Conservation (phyloP, 1,140 invertebrate genomes). For the Chrysoperla carnea region DNA sequence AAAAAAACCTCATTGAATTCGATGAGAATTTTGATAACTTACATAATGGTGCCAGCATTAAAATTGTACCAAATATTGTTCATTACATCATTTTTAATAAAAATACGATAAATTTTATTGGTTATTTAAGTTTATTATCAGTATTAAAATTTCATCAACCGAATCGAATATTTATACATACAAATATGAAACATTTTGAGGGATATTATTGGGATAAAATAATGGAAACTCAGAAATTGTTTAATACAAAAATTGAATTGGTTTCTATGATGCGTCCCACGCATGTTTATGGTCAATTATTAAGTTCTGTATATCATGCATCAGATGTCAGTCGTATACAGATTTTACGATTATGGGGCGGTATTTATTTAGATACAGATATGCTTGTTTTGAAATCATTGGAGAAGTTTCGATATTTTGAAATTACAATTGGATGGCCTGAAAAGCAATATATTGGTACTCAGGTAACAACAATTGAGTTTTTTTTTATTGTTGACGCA, state of each 20-base stretch:
- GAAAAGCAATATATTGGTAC: constrained; percentile 14
- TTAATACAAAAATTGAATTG: constrained; percentile 5
- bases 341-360: constrained; percentile 19
- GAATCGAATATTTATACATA: constrained; percentile 11
- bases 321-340: constrained; percentile 20
- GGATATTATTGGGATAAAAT: constrained; percentile 13
- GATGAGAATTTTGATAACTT: too few species aligned
- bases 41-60: constrained; percentile 2
- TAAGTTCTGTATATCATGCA: constrained; percentile 19
- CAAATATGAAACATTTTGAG: constrained; percentile 7
- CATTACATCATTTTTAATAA: constrained; percentile 16
- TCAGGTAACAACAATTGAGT: constrained; percentile 8
- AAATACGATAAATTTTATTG: constrained; percentile 10
- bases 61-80: constrained; percentile 14
- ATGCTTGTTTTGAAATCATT: constrained; percentile 20
- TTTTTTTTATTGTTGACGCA: background rate
- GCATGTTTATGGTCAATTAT: constrained; percentile 16
- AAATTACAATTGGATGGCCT: constrained; percentile 23
- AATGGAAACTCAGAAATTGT: constrained; percentile 2
- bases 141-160: constrained; percentile 13
- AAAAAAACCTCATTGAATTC: too few species aligned
- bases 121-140: constrained; percentile 13
- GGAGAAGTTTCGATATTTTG: constrained; percentile 19
- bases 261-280: constrained; percentile 8
- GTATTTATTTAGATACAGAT: constrained; percentile 25